Base-by-base conservation (phyloP, 2,888 invertebrate genomes). In the Volucella inflata region DNA sequence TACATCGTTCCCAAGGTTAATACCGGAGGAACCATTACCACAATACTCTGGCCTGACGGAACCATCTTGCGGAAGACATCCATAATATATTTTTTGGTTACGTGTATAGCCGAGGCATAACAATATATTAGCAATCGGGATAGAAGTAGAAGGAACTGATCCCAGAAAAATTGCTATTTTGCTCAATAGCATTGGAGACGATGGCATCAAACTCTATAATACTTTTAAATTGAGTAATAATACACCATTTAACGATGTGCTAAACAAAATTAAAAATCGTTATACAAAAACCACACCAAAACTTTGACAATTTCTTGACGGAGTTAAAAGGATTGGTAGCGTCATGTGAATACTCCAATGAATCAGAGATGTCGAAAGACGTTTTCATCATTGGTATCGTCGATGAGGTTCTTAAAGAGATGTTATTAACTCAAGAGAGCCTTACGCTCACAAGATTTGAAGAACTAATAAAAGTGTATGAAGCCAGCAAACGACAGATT, bases 121-220 rank as follows among this genome's bases (percentile, higher is more conserved):
- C n/a, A n/a, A n/a, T n/a, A n/a, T n/a, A n/a, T n/a, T n/a, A n/a
- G n/a, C n/a, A n/a, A n/a, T n/a, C n/a, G n/a, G n/a, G n/a, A n/a
- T n/a, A n/a, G n/a, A n/a, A n/a, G n/a, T n/a, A n/a, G n/a, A n/a
- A n/a, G n/a, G n/a, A n/a, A n/a, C n/a, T n/a, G 60, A 62, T 12
- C 2, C 62, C 8, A 62, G 62, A 42, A 62, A 62, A 62, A 46
- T 62, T 21, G 62, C 62, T 44, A 46, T 62, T 46, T 8, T 62
- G 1, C 30, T 62, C n/a, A 62, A 46, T 46, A 44, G 62, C 62
- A 62, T 62, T 62, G 62, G 62, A 46, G 62, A 62, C 38, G 62
- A 21, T 0, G 30, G 46, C 17, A 11, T 59, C 8, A 59, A 59
- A 59, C 42, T 59, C 2, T 62, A 62, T 42, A 62, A 62, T 6